Base-by-base conservation (phyloP, 1,140 invertebrate species). In the Panulirus ornatus region DNA sequence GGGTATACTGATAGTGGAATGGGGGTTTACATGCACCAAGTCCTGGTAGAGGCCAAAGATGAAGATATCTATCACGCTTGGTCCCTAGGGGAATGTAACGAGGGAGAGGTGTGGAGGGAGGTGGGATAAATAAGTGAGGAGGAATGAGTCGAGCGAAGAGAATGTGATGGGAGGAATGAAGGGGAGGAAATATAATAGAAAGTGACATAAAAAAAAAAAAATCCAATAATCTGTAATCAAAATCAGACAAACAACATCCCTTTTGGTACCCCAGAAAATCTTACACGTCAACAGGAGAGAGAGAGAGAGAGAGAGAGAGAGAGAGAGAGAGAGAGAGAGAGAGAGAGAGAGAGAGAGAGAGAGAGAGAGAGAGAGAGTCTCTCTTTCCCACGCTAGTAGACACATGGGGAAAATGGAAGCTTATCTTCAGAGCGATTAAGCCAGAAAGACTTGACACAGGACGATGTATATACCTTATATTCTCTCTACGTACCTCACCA, bases 311-410 rank as follows among this genome's bases (percentile, higher is more conserved):
- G 19, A 75, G n/a, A 75, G 11, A 9, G 36, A 38, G 30, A 14
- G 34, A 11, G 19, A 27, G 36, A 38, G 36, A 2, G 9, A 27
- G 71, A 27, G 36, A 1, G 34, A 38, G 34, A 3, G 71, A 36
- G 22, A 76, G 22, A 78, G 75, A 78, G 75, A 78, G 75, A 78
- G 42, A 78, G 42, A 38, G 42, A 44, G 42, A 40, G 75, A 78
- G 42, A 78, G 42, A 78, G 75, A 44, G 42, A 42, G 73, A 76
- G 40, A 76, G 40, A 38, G 73, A 76, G 34, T n/a, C n/a, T n/a
- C n/a, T n/a, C n/a, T n/a, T n/a, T n/a, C n/a, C n/a, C n/a, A n/a
- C n/a, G n/a, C n/a, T n/a, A n/a, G n/a, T n/a, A n/a, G n/a, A n/a
- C n/a, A n/a, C n/a, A n/a, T n/a, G n/a, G n/a, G n/a, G n/a, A n/a